Percentiles rank a stretch among this genome's conserved stretches.
phyloP scores from a whole-genome alignment of 2,113 vertebrate species.

The Chlamydotis undulata region DNA sequence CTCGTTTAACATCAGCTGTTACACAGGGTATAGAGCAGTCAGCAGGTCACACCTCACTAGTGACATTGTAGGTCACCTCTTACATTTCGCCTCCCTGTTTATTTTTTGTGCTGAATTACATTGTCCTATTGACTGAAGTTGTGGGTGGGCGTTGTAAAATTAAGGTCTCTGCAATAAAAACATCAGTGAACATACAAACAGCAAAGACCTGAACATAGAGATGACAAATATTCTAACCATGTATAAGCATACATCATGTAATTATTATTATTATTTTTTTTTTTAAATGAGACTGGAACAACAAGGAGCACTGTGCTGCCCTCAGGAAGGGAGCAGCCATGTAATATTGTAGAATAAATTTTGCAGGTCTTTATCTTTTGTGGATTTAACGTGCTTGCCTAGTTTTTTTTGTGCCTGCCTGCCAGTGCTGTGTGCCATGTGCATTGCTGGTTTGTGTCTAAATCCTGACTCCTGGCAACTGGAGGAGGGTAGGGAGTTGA shows the following conservation, averaged over 20 bases:
- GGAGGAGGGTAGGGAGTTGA: conserved; percentile 31
- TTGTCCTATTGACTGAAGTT: not conserved
- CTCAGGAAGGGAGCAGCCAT: accelerated
- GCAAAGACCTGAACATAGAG: not conserved
- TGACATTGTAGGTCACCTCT: not conserved
- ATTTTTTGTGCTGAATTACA: not conserved
- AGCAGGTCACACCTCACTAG: not conserved
- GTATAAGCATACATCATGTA: not conserved
- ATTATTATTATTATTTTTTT: not conserved
- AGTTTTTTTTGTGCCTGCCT: not conserved
- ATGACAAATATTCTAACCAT: not conserved
- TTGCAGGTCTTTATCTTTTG: not conserved
- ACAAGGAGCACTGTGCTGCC: accelerated
- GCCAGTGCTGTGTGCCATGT: not conserved
- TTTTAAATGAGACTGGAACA: not conserved
- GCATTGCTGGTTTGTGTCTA: not conserved
- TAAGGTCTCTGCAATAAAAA: not conserved
- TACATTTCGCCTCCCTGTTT: not conserved
- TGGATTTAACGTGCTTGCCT: not conserved
- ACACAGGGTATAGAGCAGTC: not conserved
- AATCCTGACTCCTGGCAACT: conserved; percentile 43
- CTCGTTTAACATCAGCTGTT: not conserved
- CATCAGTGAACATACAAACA: accelerated
- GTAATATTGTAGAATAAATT: not conserved
- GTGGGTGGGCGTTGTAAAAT: not conserved